These are phyloP conservation scores for Deilephila elpenor DNA, from an alignment of 2,888 invertebrate genomes.

Conservation along the genomic window DNA sequence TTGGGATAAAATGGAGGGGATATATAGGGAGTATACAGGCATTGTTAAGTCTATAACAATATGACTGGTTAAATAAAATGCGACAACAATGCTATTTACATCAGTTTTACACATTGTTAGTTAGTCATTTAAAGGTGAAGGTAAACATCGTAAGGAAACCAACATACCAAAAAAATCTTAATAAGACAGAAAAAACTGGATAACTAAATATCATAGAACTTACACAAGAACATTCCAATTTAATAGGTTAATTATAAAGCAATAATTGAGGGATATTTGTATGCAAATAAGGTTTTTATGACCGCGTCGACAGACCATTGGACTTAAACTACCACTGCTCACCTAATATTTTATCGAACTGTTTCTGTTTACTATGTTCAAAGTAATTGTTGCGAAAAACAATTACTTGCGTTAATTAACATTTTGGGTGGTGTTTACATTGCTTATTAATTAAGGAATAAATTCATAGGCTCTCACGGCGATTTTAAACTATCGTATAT, in stretches of 20 bases:
- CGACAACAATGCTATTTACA: no score
- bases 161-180: no score
- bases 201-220: no score
- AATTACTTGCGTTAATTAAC: slow-evolving; percentile 8
- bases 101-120: no score
- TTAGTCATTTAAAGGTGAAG: no score
- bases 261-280: not conserved
- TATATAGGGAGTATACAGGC: no score
- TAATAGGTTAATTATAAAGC: not conserved
- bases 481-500: no score
- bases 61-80: no score
- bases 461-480: not conserved
- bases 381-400: slow-evolving; percentile 7
- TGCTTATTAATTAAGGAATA: not conserved
- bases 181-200: no score
- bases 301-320: not conserved
- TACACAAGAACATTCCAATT: not conserved
- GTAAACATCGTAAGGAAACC: no score
- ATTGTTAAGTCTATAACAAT: no score
- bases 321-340: not conserved
- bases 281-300: slow-evolving; percentile 16
- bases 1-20: no score
- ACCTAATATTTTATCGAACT: not conserved
- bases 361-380: slow-evolving; percentile 4
- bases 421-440: slow-evolving; percentile 11